Evolutionary conservation across 2,888 invertebrate species (phyloP).

Genomic region (Eudasyphora cyanicolor): DNA sequence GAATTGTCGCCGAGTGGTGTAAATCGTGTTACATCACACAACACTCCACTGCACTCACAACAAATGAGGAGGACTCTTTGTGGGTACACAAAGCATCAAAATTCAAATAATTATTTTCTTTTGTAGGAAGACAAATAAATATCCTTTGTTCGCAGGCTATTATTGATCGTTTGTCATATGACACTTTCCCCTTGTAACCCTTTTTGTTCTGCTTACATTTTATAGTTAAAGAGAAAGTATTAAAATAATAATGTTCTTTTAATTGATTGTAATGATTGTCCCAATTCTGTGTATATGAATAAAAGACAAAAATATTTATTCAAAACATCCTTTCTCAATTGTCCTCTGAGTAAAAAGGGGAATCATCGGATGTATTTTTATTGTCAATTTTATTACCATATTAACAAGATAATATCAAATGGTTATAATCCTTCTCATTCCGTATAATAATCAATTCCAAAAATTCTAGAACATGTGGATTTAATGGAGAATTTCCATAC

Average conservation of each 20-base stretch:
- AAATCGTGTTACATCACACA: conserved; percentile 5
- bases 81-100: conserved; percentile 16
- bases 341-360: too few species aligned
- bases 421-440: too few species aligned
- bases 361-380: background rate
- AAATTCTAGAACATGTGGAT: too few species aligned
- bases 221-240: background rate
- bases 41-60: too few species aligned
- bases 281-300: background rate
- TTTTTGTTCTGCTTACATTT: background rate
- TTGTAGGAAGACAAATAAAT: background rate
- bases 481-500: too few species aligned
- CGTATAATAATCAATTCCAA: too few species aligned
- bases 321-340: background rate
- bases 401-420: background rate
- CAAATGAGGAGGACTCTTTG: background rate
- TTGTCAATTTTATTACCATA: background rate
- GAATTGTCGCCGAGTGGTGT: background rate
- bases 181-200: background rate
- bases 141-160: conserved; percentile 28
- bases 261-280: conserved; percentile 33
- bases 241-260: conserved; percentile 12
- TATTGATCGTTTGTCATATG: background rate
- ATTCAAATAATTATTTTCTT: too few species aligned
- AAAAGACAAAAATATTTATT: background rate